Percentiles rank a stretch among this genome's conserved stretches.
These are phyloP conservation scores for Scatophagus argus DNA, from an alignment of 2,113 vertebrate species.

Conservation along the genomic window DNA sequence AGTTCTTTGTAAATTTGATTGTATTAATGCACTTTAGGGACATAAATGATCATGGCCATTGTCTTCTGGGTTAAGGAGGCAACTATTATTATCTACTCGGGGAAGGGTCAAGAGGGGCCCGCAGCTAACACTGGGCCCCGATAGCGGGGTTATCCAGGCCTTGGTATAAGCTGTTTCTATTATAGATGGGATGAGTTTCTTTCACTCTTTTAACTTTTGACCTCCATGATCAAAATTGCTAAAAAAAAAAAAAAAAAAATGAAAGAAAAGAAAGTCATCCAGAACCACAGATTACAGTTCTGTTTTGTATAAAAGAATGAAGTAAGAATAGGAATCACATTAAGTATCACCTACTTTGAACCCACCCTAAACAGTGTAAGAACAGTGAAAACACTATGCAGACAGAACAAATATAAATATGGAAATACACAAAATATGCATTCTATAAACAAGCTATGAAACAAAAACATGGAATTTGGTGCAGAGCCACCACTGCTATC, in stretches of 20 bases:
- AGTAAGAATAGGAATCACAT: slow-evolving; percentile 13
- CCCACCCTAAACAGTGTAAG: neutral
- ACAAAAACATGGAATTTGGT: neutral
- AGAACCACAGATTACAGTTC: slow-evolving; percentile 26
- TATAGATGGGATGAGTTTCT: neutral
- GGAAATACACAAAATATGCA: neutral
- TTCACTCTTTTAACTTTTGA: slow-evolving; percentile 7
- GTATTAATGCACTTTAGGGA: neutral
- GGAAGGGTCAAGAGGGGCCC: too few species aligned
- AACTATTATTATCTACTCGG: neutral
- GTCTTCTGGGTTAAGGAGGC: neutral
- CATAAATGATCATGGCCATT: neutral
- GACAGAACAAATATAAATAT: neutral
- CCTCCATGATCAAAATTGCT: neutral
- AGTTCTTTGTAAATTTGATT: neutral
- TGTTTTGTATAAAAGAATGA: neutral
- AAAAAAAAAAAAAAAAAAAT: neutral
- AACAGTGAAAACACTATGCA: neutral
- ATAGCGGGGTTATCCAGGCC: neutral
- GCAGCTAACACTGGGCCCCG: neutral
- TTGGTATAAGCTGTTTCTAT: neutral
- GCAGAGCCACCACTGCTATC: neutral
- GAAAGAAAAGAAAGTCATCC: neutral
- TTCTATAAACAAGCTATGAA: too few species aligned
- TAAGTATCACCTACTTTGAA: slow-evolving; percentile 8